Base-by-base conservation (phyloP, 2,888 invertebrate genomes). In the Nomada ruficornis region DNA sequence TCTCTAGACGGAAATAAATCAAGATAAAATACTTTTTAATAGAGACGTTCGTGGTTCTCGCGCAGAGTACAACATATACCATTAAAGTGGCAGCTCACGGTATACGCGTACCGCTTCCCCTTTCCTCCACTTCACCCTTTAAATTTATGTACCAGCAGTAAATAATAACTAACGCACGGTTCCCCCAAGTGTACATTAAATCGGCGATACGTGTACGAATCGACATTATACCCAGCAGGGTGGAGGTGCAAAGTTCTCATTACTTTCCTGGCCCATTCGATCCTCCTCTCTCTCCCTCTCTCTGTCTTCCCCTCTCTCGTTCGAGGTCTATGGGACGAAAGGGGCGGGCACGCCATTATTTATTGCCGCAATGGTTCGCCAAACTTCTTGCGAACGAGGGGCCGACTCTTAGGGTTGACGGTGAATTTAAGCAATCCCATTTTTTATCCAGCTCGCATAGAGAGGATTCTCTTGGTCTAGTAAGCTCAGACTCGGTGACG, bases 351-450 rank as follows among this genome's bases (percentile, higher is more conserved):
- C 71, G 85, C 79, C 87, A 89, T 91, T 91, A 91, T 90, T 91
- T 90, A 91, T 90, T 87, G 85, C 89, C 87, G 85, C 86, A 86
- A 89, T 87, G 88, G 88, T 85, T 83, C 84, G 84, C 86, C 90
- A 83, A 86, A 87, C 84, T 90, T 88, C 85, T 87, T 85, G 83
- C 84, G 85, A 86, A 80, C 80, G 72, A 74, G 72, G 77, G 82
- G 77, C 77, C 82, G 79, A 69, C 85, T 82, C 74, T 86, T 70
- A 85, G 83, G 87, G 89, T 87, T 87, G 85, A 88, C 88, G 87
- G 70, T 77, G 89, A 88, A 89, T 88, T 89, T 86, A 86, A 89
- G 89, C 89, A 84, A 81, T 76, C 73, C 70, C 89, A 88, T 89
- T 88, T 88, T 88, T 88, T 88, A 88, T 82, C 81, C 78, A 52